Conservation (phyloP, 2,888 invertebrate genomes). For the Orchesellides sinensis region DNA sequence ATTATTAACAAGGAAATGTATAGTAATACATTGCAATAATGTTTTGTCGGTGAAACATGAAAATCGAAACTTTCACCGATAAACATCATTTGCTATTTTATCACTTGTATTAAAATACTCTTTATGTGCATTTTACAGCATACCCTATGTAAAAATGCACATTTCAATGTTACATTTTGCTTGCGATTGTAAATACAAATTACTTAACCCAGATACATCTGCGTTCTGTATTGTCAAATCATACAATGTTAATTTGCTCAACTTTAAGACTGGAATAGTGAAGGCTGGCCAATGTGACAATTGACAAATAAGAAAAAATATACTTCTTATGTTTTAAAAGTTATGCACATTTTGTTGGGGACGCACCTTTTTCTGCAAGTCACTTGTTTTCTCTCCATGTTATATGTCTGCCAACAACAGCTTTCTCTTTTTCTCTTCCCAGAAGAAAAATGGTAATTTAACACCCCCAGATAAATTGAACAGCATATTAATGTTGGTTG, state of each 20-base stretch:
- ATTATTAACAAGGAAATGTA: not conserved
- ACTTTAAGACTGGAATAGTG: too few species aligned
- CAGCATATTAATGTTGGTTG: conserved; percentile 24
- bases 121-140: not conserved
- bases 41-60: not conserved
- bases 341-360: conserved; percentile 16
- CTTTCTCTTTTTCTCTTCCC: not conserved
- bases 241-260: too few species aligned
- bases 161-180: too few species aligned
- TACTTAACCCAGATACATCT: too few species aligned
- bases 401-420: not conserved
- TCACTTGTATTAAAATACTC: not conserved
- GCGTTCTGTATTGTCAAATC: not conserved
- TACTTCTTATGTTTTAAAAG: not conserved
- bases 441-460: conserved; percentile 30
- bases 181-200: too few species aligned
- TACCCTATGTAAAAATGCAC: not conserved
- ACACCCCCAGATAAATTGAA: conserved; percentile 52
- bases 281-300: not conserved
- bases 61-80: not conserved
- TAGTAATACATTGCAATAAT: not conserved
- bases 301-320: not conserved
- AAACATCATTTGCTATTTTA: not conserved
- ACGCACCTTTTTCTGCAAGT: not conserved
- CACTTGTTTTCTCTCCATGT: too few species aligned